Evolutionary conservation across 2,797 vertebrate species (phyloP), one percentile per base, ranked within the genome.

Genomic region (Anisognathus igniventris): DNA sequence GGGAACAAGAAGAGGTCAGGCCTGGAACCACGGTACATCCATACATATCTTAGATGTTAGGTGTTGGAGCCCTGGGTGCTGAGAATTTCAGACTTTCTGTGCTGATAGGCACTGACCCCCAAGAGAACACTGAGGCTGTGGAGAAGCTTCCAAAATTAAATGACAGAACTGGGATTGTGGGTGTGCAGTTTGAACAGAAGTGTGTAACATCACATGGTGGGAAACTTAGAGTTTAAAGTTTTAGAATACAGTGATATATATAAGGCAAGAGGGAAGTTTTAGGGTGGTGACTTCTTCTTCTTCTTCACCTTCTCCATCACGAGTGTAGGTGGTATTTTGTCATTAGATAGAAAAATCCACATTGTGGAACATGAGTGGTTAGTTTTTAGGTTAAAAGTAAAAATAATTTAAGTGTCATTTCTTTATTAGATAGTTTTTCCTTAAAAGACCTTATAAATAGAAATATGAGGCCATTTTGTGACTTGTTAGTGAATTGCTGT

Each of bases 1-100:
- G 12, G 24, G 23, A 64, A 23, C 15, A 39, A 45, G 47, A 16
- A 70, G 35, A 68, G 18, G 14, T 53, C 3, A 4, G 47, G 21
- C 5, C 7, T 25, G 40, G 40, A 54, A 10, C 7, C 0, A 0
- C 10, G 33, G 42, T 6, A 25, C 0, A 0, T 40, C 53, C 27
- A 20, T 2, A 0, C 0, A 0, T 10, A 3, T 15, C 28, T 42
- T 12, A 7, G 31, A 15, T 64, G 3, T 64, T 4, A 9, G 13
- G 13, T 64, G 3, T 45, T 28, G 57, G 35, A 37, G 2, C 18
- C 35, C 25, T 14, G 35, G 25, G 0, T 20, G 4, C 57, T 60
- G 35, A 60, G 57, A 28, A 60, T 60, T 39, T 20, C 2, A 39
- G 57, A 10, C 35, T 39, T 39, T 60, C 57, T 60, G 35, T 39